These are phyloP conservation scores for Streblospio benedicti DNA, from an alignment of 1,140 invertebrate genomes.

Conservation along the genomic window DNA sequence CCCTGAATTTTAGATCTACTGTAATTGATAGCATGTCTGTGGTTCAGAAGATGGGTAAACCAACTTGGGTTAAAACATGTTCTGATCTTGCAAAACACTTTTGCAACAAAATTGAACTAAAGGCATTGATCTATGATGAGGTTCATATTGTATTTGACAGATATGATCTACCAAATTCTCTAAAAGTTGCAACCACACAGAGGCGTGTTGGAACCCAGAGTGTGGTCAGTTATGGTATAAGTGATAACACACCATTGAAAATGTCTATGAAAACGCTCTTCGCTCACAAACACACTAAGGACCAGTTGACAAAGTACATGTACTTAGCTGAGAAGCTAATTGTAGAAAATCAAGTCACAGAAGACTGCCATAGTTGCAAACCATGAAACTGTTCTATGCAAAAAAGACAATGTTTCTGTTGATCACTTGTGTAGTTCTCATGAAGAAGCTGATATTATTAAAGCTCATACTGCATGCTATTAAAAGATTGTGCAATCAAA, in stretches of 20 bases:
- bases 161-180: conserved; percentile 15
- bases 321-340: neutral
- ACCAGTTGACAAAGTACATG: conserved; percentile 9
- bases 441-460: conserved; percentile 13
- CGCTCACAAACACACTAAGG: conserved; percentile 8
- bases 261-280: conserved; percentile 2
- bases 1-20: too few species aligned
- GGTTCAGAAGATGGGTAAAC: conserved; percentile 12
- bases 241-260: conserved; percentile 12
- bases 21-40: conserved; percentile 13
- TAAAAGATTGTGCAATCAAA: conserved; percentile 11
- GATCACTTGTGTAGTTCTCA: neutral
- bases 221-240: conserved; percentile 13
- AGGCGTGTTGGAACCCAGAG: conserved; percentile 1
- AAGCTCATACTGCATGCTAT: conserved; percentile 16
- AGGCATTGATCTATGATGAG: conserved; percentile 1
- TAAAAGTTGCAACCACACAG: conserved; percentile 1
- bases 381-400: too few species aligned
- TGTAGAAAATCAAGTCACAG: neutral
- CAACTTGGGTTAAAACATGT: neutral
- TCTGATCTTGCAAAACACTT: neutral
- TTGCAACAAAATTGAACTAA: conserved; percentile 7
- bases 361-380: neutral
- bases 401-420: neutral
- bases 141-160: conserved; percentile 16